These are phyloP conservation scores for Yponomeuta malinellus DNA, from an alignment of 2,888 invertebrate species.

Conservation along the genomic window DNA sequence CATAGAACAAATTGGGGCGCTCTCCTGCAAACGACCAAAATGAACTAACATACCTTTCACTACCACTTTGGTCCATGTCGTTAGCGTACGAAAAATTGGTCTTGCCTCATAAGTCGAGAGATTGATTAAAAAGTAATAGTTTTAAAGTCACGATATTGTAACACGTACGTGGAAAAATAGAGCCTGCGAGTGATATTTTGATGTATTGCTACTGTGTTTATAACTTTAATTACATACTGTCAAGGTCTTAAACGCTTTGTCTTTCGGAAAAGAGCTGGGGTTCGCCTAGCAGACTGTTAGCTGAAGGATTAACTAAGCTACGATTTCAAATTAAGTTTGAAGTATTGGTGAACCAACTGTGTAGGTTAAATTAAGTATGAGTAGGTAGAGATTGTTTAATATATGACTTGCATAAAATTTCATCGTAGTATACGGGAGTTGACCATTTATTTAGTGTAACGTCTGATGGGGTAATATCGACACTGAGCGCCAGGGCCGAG, in stretches of 20 bases:
- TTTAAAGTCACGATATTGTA: neutral
- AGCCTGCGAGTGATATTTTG: neutral
- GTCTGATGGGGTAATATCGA: neutral
- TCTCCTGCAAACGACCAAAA: too few species aligned
- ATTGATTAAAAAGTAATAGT: neutral
- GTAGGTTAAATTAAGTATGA: constrained; percentile 37
- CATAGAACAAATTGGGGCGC: too few species aligned
- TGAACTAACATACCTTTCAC: too few species aligned
- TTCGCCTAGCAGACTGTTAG: neutral
- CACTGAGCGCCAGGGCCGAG: neutral
- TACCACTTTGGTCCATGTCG: too few species aligned
- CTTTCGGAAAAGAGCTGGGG: neutral
- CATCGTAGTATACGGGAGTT: constrained; percentile 21
- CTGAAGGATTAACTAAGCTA: neutral
- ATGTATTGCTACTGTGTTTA: neutral
- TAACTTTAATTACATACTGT: neutral
- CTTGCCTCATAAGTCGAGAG: neutral
- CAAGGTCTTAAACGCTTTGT: neutral
- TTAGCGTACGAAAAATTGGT: neutral
- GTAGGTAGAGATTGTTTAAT: constrained; percentile 40
- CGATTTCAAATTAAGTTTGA: constrained; percentile 19
- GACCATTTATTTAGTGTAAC: constrained; percentile 25
- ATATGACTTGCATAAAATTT: constrained; percentile 36
- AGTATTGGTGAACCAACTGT: constrained; percentile 17
- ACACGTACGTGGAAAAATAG: too few species aligned